phyloP scores from a whole-genome alignment of 1,140 invertebrate species.

The Megathymus violae region DNA sequence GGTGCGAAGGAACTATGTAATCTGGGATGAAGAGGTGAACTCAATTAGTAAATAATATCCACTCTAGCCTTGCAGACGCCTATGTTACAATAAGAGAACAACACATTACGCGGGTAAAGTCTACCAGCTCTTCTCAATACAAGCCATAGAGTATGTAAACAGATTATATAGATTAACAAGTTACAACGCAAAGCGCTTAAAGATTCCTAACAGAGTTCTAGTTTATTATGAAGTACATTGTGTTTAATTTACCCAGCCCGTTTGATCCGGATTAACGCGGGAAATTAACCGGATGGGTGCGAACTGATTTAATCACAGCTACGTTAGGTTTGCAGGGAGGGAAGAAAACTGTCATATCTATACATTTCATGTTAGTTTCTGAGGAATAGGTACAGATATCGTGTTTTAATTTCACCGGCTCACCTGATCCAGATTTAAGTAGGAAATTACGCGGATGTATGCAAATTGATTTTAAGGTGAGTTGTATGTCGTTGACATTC shows the following conservation, averaged over 20 bases:
- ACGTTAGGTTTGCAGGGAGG: background rate
- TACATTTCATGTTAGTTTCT: background rate
- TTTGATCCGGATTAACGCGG: background rate
- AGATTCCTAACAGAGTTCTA: background rate
- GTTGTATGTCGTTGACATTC: too few species aligned
- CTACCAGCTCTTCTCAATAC: too few species aligned
- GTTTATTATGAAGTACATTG: background rate
- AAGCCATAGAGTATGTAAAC: too few species aligned
- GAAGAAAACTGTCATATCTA: background rate
- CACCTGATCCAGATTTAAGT: background rate
- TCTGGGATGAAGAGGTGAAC: too few species aligned
- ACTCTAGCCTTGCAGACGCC: too few species aligned
- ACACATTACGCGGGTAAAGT: too few species aligned
- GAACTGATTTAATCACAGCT: background rate
- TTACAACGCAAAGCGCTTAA: too few species aligned
- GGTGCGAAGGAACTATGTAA: too few species aligned
- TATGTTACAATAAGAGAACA: too few species aligned
- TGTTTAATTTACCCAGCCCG: background rate
- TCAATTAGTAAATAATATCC: too few species aligned
- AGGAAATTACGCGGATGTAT: background rate
- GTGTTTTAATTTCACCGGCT: background rate
- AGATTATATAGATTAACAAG: too few species aligned
- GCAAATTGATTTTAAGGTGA: background rate
- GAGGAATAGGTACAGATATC: background rate
- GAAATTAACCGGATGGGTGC: background rate